Base-by-base conservation (phyloP, 2,113 vertebrate species). In the Mustela lutreola region DNA sequence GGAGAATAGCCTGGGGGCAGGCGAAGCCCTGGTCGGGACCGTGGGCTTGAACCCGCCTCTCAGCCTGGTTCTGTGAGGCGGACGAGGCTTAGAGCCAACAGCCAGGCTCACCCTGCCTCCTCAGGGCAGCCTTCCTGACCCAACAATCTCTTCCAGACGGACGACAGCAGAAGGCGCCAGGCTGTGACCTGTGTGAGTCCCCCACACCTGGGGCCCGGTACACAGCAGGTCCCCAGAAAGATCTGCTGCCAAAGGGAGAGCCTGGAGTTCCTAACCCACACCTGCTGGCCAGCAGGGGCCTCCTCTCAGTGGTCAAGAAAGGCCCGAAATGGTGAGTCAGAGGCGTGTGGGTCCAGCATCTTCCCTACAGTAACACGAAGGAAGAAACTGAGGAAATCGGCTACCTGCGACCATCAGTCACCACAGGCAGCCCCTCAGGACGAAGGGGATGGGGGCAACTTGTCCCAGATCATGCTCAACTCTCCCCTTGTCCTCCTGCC, bases 41-140 rank as follows among this genome's bases (percentile, higher is more conserved):
- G 6, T 5, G 60, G 33, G 39, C 56, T 22, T 7, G 15, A 78
- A 56, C 21, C 19, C 14, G 22, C 24, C 78, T 85, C 87, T 79
- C n/a, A 24, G 50, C 78, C 4, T 80, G 75, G 90, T 33, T 79
- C 76, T 24, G 5, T 6, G 31, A 19, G 21, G 22, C 4, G 19
- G 26, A 63, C 1, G 0, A 48, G 67, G 48, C 45, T 70, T 84
- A 71, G 4, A 0, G 1, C 24, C 63, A 82, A 8, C 12, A 75
- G n/a, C 60, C 53, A 71, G 86, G 58, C 21, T 88, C 58, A 48
- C 60, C n/a, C 45, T 73, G 31, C 42, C 65, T 24, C 53, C 87
- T 75, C 80, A 42, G 60, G 75, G 62, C 39, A 95, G 89, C 19
- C 84, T 50, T 90, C 62, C 88, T 92, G n/a, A 78, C 45, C 62